phyloP scores from a whole-genome alignment of 2,797 vertebrate species.

The Neomorphus geoffroyi region DNA sequence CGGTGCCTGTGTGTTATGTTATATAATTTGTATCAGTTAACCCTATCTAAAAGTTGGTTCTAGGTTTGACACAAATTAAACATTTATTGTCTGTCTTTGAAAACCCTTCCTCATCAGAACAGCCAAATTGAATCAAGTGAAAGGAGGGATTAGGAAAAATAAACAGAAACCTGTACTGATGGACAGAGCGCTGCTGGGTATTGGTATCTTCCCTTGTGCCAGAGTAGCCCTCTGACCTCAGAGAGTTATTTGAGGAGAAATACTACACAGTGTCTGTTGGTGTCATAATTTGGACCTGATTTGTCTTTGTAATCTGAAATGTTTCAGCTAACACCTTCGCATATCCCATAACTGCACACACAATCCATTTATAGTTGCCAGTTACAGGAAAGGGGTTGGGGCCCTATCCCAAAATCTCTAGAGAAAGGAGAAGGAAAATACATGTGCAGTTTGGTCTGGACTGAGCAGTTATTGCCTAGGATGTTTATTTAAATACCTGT shows the following conservation, averaged over 20 bases:
- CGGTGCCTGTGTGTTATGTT: accelerated
- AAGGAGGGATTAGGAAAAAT: background rate
- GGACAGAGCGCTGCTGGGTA: background rate
- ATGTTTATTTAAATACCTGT: conserved; percentile 14
- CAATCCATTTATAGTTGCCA: background rate
- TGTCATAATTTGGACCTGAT: background rate
- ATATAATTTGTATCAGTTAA: background rate
- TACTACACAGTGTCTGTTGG: background rate
- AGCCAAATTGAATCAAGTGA: background rate
- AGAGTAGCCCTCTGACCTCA: background rate
- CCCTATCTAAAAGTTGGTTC: too few species aligned
- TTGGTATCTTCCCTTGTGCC: background rate
- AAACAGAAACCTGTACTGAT: background rate
- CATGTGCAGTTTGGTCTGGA: accelerated
- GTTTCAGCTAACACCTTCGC: background rate
- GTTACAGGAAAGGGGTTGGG: background rate
- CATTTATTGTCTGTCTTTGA: background rate
- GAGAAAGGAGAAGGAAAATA: background rate
- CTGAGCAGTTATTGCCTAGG: background rate
- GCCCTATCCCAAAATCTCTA: background rate
- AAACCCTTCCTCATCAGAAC: background rate
- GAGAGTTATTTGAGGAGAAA: background rate
- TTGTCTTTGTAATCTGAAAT: background rate
- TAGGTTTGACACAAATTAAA: background rate
- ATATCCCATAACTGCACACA: background rate